phyloP scores from a whole-genome alignment of 2,113 vertebrate genomes.

The Drymodes brunneopygia region DNA sequence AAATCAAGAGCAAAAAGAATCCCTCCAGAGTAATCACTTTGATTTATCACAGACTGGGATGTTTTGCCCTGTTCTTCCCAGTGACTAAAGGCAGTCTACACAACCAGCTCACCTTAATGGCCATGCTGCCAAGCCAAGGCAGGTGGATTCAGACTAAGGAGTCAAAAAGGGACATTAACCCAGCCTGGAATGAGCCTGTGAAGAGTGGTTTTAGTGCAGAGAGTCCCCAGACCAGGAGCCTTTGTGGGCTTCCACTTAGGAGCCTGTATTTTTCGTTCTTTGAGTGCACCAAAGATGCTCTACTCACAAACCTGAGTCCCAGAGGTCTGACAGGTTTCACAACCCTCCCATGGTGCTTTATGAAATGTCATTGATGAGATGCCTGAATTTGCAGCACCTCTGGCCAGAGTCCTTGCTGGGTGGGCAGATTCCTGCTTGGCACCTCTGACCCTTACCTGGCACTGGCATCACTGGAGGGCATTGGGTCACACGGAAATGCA shows the following conservation, averaged over 20 bases:
- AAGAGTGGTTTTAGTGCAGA: neutral
- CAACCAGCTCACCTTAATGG: neutral
- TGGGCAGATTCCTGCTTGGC: neutral
- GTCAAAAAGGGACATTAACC: neutral
- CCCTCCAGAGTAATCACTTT: neutral
- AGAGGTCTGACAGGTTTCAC: neutral
- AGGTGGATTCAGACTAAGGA: neutral
- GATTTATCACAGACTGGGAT: neutral
- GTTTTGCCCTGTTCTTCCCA: neutral
- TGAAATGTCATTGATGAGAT: neutral
- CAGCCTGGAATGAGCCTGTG: neutral
- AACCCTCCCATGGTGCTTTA: neutral
- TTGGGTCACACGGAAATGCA: neutral
- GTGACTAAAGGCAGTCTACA: neutral
- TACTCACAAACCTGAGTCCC: neutral
- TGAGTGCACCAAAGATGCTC: neutral
- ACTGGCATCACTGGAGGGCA: rapidly evolving
- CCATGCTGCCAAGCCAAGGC: neutral
- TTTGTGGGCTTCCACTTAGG: neutral
- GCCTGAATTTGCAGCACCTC: neutral
- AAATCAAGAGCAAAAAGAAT: neutral
- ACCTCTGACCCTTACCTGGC: neutral
- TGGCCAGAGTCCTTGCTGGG: neutral
- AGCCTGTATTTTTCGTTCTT: neutral
- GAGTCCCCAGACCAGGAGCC: neutral